A percentile compares a stretch with the other conserved stretches of the same genome.
Evolutionary conservation across 2,888 invertebrate genomes (phyloP).

Genomic region (Selenia dentaria): DNA sequence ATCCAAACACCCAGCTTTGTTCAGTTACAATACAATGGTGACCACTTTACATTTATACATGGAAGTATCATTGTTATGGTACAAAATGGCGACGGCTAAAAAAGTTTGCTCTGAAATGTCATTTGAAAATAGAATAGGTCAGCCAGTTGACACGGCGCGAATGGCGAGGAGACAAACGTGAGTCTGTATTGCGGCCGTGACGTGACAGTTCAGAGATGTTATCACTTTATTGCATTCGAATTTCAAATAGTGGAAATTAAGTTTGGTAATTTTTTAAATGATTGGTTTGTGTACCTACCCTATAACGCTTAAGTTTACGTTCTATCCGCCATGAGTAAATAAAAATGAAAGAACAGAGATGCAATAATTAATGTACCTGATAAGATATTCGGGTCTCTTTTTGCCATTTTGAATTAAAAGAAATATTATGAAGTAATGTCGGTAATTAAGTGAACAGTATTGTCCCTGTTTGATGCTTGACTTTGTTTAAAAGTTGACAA

Average conservation of each 20-base stretch:
- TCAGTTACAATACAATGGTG: slow-evolving; percentile 17
- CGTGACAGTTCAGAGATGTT: slow-evolving; percentile 14
- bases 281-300: neutral
- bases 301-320: no score
- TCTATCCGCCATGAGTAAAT: no score
- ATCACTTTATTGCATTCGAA: neutral
- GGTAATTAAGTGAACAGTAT: no score
- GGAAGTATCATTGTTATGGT: slow-evolving; percentile 16
- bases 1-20: slow-evolving; percentile 12
- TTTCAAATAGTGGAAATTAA: no score
- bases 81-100: slow-evolving; percentile 18
- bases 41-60: slow-evolving; percentile 9
- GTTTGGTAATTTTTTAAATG: no score
- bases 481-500: no score
- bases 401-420: no score
- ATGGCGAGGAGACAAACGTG: slow-evolving; percentile 11
- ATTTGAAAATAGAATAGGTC: slow-evolving; percentile 27
- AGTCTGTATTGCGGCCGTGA: slow-evolving; percentile 10
- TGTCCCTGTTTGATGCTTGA: no score
- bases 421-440: no score
- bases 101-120: slow-evolving; percentile 18
- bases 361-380: no score
- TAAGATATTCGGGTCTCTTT: no score
- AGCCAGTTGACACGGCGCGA: slow-evolving; percentile 16
- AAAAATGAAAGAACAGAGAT: no score